Base-by-base conservation (phyloP, 2,797 vertebrate species). In the Mus caroli region DNA sequence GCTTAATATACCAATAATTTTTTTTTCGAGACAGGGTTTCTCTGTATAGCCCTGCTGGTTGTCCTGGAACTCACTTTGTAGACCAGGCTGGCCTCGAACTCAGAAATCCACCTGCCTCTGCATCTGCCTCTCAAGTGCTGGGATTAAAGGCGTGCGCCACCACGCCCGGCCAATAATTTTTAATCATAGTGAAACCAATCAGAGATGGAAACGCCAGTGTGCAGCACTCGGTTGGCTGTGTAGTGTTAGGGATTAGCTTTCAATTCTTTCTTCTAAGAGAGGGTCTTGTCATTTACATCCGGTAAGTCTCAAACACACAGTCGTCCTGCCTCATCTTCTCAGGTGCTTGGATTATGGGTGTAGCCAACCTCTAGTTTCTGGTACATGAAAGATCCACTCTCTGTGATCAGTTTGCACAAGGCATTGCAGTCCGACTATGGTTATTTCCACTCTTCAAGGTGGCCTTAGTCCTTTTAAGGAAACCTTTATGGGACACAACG, bases 401-500 rank as follows among this genome's bases (percentile, higher is more conserved):
- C 37, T 79, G 56, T 82, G 15, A 9, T 64, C 43, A 50, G 34
- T 67, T 90, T 64, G 50, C 40, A 31, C 62, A 31, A 86, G 67
- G 37, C n/a, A 60, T 11, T 90, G 1, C n/a, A 73, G 64, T 26
- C 10, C 50, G 75, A 40, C 22, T 31, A 54, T 8, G 34, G 31
- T 24, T 78, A 83, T 79, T 87, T 75, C 46, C 28, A 31, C n/a
- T 69, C 82, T 87, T 79, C 75, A 86, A 52, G 62, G 10, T 75
- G 43, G 31, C n/a, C 43, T 92, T 20, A 71, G 67, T 50, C 43
- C 40, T 76, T 96, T 92, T 54, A 76, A 93, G 24, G 34, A 46
- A 62, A 24, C 43, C 83, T 97, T 92, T 62, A 88, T n/a, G 85
- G 54, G 85, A 96, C 58, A 87, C 92, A 14, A 31, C 9, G 56